Base-by-base conservation (phyloP, 2,888 invertebrate species). In the Sylvicola cinctus region DNA sequence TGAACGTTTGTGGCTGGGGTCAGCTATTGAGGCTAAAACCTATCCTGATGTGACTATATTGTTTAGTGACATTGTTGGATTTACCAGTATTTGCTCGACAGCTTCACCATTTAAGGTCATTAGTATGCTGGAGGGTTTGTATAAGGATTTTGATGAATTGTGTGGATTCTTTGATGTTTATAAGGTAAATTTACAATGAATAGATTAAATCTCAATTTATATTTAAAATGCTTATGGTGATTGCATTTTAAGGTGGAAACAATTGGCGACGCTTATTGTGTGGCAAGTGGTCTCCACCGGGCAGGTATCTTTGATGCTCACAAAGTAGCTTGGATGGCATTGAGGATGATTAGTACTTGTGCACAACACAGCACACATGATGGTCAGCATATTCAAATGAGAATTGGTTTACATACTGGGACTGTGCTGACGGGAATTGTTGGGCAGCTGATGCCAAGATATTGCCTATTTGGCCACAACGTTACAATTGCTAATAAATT, bases 21-120 rank as follows among this genome's bases (percentile, higher is more conserved):
- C 90, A 53, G 73, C 75, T 35, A 90, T 93, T 36, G 87, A 88
- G 57, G 88, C 91, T 0, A 83, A 87, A 56, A 87, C 81, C 31
- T 84, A 90, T 53, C 81, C 88, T 44, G 74, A 90, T 55, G 91
- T 91, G 34, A 90, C 91, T 2, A 90, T 91, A 79, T 62, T 93
- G 31, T 93, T 93, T 61, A 90, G 90, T 48, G 91, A 93, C 49
- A 90, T 93, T 36, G 91, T 93, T 1, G 91, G 91, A 14, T 93
- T 93, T 56, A 93, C 91, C 1, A 85, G 87, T 25, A 93, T 93
- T 48, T 93, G 93, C 48, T 84, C 90, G 1, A 81, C 87, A 0
- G 84, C 90, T 14, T 88, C 90, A 0, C 91, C 91, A 0, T 83
- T 93, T 71, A 85, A 84, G 83, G 87, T 88, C 31, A 88, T 93